Evolutionary conservation across 2,888 invertebrate genomes (phyloP).

Genomic region (Meandrusa payeni): DNA sequence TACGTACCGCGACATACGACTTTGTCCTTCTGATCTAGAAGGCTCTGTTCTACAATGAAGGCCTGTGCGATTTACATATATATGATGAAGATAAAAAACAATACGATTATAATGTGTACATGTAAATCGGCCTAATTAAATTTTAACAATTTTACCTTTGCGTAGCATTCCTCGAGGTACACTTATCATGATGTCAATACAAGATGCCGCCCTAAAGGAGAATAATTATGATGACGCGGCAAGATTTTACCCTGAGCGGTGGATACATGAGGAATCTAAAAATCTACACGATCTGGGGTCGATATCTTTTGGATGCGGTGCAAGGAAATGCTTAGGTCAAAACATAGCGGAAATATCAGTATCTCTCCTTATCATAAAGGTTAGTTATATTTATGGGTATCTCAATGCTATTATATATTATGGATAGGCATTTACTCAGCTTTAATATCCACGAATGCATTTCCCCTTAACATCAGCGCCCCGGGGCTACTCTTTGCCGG

Average conservation of each 20-base stretch:
- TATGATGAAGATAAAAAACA: no score
- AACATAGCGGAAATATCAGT: conserved; percentile 82
- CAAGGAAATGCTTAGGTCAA: conserved; percentile 82
- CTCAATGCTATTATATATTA: no score
- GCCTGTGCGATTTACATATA: no score
- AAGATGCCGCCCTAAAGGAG: conserved; percentile 81
- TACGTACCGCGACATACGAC: no score
- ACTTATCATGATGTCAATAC: conserved; percentile 83
- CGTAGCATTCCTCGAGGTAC: conserved; percentile 79
- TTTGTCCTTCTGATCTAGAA: no score
- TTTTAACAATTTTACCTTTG: conserved; percentile 2
- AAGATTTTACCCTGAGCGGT: conserved; percentile 83
- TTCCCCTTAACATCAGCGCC: no score
- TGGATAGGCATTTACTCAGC: no score
- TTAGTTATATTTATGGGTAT: no score
- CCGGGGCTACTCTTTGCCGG: no score
- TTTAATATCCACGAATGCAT: no score
- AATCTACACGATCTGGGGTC: conserved; percentile 79
- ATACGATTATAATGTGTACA: no score
- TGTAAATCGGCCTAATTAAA: neutral
- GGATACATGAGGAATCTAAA: conserved; percentile 67
- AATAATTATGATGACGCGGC: conserved; percentile 83
- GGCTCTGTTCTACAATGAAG: no score
- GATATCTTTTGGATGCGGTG: conserved; percentile 84
- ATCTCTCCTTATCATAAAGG: conserved; percentile 78